Conservation (phyloP, 2,113 vertebrate genomes). For the Anguilla rostrata region DNA sequence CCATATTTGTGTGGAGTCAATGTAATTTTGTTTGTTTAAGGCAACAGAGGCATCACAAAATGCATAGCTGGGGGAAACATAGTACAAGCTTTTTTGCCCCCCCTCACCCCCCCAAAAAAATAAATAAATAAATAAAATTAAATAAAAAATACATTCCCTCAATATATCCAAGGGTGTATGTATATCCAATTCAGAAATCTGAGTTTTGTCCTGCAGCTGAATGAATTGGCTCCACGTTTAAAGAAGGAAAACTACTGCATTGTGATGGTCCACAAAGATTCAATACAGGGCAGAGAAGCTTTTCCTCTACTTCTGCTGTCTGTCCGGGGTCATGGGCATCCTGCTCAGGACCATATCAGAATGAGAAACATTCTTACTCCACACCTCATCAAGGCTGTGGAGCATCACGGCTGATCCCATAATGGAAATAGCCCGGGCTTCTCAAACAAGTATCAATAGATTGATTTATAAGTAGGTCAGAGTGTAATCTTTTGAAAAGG, state of each 20-base stretch:
- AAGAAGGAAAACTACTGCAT: slow-evolving; percentile 61
- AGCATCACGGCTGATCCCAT: slow-evolving; percentile 42
- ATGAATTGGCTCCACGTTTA: slow-evolving; percentile 8
- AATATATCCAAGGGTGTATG: no score
- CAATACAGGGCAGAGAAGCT: slow-evolving; percentile 62
- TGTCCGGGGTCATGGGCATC: slow-evolving; percentile 70
- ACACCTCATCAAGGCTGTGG: slow-evolving; percentile 48
- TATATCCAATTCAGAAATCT: background rate
- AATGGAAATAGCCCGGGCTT: slow-evolving; percentile 37
- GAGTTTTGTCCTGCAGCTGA: background rate
- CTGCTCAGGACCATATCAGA: slow-evolving; percentile 72
- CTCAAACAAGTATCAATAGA: slow-evolving; percentile 61
- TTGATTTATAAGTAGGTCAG: slow-evolving; percentile 70
- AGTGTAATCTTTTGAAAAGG: slow-evolving; percentile 74
- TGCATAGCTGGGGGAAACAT: no score
- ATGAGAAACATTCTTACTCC: slow-evolving; percentile 71
- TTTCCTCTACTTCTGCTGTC: slow-evolving; percentile 71
- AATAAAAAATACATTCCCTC: no score
- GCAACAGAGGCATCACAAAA: no score
- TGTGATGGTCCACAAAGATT: slow-evolving; percentile 63
- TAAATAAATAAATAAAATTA: no score
- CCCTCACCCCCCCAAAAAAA: no score
- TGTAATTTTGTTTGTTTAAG: background rate
- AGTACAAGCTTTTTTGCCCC: no score
- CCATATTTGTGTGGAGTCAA: background rate